Conservation (phyloP, 1,140 invertebrate species). For the Calliopsis andreniformis region DNA sequence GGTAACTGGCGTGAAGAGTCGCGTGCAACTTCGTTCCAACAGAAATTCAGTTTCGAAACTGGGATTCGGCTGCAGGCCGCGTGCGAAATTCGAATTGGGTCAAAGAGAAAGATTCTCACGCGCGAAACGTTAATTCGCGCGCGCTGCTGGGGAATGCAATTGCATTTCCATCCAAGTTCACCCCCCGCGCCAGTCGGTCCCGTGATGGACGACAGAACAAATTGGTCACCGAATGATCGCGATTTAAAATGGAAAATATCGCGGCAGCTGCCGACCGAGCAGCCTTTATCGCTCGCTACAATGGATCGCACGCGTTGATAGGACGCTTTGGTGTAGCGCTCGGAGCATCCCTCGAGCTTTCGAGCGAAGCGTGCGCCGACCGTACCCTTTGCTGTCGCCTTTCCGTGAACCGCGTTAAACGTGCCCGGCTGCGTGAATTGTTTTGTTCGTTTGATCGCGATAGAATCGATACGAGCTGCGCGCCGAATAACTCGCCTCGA, state of each 20-base stretch:
- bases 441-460: constrained; percentile 9
- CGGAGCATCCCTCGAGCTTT: neutral
- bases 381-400: no score
- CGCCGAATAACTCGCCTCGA: constrained; percentile 1
- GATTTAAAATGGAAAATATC: constrained; percentile 27
- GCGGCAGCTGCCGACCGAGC: no score
- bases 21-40: neutral
- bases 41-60: constrained; percentile 9
- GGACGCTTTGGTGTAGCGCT: neutral
- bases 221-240: constrained; percentile 6
- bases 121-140: constrained; percentile 2
- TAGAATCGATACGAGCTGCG: constrained; percentile 37
- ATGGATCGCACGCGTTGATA: constrained; percentile 36
- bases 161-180: neutral
- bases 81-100: neutral
- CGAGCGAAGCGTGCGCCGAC: neutral
- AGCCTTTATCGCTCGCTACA: neutral
- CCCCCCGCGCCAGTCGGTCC: neutral
- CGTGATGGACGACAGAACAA: neutral
- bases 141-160: neutral
- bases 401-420: neutral
- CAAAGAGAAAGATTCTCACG: neutral
- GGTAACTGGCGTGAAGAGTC: constrained; percentile 20
- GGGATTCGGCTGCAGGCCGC: neutral
- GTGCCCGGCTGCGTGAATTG: constrained; percentile 16